Conservation (phyloP, 2,888 invertebrate genomes). For the Tetropium fuscum region DNA sequence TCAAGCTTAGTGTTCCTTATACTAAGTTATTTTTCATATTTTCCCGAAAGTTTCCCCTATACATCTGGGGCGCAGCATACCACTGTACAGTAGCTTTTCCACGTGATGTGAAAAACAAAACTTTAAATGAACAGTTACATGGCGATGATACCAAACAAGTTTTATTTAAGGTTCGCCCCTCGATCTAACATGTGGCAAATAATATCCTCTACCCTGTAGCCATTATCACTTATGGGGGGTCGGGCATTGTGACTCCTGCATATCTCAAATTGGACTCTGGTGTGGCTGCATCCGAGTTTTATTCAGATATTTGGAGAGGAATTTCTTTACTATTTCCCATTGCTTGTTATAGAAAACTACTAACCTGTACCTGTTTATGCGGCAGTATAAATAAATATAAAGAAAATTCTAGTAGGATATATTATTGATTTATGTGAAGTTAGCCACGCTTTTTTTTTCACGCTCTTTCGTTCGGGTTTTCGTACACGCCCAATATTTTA, state of each 20-base stretch:
- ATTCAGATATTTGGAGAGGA: no score
- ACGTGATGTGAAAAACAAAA: constrained; percentile 26
- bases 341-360: no score
- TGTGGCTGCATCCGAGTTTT: background rate
- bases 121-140: constrained; percentile 26
- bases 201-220: constrained; percentile 14
- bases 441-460: no score
- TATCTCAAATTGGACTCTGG: background rate
- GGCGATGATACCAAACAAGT: constrained; percentile 20
- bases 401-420: no score
- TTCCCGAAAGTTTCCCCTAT: constrained; percentile 15
- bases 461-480: no score
- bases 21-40: constrained; percentile 6
- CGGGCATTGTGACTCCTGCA: background rate
- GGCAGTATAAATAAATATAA: no score
- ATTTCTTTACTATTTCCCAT: no score
- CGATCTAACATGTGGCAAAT: constrained; percentile 32
- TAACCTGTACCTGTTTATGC: no score
- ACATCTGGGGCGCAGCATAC: constrained; percentile 12
- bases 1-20: no score
- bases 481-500: no score
- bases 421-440: no score
- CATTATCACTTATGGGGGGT: constrained; percentile 17
- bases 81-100: constrained; percentile 14
- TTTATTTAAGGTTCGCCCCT: constrained; percentile 15